phyloP scores from a whole-genome alignment of 2,797 vertebrate species.

The Melanotaenia maccullochi region DNA sequence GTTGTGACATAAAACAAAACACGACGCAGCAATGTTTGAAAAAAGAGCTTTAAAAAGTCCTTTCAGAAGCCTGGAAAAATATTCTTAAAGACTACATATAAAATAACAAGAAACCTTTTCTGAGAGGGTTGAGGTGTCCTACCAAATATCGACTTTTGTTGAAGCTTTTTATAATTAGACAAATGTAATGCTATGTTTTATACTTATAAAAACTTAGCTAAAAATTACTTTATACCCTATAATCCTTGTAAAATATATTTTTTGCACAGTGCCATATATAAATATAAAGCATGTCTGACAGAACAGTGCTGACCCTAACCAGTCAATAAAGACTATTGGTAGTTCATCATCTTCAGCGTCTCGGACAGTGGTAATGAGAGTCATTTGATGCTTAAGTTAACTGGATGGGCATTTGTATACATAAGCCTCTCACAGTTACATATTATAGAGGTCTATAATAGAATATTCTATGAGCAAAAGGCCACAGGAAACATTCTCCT shows the following conservation, averaged over 20 bases:
- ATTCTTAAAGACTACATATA: background rate
- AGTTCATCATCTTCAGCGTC: constrained; percentile 8
- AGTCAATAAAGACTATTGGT: background rate
- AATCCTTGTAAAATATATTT: background rate
- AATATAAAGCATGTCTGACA: background rate
- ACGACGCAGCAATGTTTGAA: background rate
- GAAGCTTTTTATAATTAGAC: background rate
- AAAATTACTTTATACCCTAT: no score
- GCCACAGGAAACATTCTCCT: background rate
- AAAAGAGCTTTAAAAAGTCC: background rate
- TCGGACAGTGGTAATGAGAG: background rate
- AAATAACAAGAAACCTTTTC: background rate
- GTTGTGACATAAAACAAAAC: background rate
- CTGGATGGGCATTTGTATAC: background rate
- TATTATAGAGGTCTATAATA: background rate
- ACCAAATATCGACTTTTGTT: background rate
- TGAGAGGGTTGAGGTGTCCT: background rate
- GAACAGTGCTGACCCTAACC: background rate
- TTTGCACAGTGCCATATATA: background rate
- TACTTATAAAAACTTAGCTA: no score
- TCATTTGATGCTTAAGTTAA: background rate
- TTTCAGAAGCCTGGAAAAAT: background rate
- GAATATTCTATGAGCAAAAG: background rate
- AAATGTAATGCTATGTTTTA: background rate
- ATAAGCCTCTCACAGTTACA: background rate